Percentiles rank a stretch among this genome's conserved stretches.
These are phyloP conservation scores for Pyxicephalus adspersus DNA, from an alignment of 2,113 vertebrate species.

Conservation along the genomic window DNA sequence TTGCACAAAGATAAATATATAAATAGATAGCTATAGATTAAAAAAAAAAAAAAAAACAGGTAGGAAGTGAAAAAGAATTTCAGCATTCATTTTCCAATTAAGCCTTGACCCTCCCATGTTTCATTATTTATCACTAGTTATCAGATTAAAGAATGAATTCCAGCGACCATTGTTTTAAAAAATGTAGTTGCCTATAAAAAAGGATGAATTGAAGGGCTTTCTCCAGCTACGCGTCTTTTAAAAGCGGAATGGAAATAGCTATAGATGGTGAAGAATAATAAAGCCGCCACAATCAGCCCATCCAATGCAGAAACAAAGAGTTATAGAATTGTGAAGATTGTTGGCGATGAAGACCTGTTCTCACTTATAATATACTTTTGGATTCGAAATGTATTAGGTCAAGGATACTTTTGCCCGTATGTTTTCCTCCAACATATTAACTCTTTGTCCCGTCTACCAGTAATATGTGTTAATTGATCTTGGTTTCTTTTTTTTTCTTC, in stretches of 20 bases:
- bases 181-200: background rate
- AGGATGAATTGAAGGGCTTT: conserved; percentile 18
- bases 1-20: background rate
- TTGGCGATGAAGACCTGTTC: conserved; percentile 16
- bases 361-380: conserved; percentile 9
- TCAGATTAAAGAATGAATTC: conserved; percentile 11
- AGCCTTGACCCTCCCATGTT: background rate
- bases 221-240: conserved; percentile 11
- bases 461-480: background rate
- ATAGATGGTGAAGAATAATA: conserved; percentile 17
- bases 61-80: background rate
- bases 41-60: background rate
- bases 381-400: conserved; percentile 14
- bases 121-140: conserved; percentile 11
- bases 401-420: conserved; percentile 25
- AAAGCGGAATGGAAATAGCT: conserved; percentile 22
- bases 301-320: conserved; percentile 32
- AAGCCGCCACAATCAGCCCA: conserved; percentile 16
- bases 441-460: background rate
- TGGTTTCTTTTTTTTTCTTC: background rate
- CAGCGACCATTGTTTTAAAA: conserved; percentile 16
- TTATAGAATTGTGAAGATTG: conserved; percentile 5
- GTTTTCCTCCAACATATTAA: background rate
- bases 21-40: background rate
- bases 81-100: background rate